phyloP scores from a whole-genome alignment of 1,140 invertebrate genomes.

The Penaeus vannamei region DNA sequence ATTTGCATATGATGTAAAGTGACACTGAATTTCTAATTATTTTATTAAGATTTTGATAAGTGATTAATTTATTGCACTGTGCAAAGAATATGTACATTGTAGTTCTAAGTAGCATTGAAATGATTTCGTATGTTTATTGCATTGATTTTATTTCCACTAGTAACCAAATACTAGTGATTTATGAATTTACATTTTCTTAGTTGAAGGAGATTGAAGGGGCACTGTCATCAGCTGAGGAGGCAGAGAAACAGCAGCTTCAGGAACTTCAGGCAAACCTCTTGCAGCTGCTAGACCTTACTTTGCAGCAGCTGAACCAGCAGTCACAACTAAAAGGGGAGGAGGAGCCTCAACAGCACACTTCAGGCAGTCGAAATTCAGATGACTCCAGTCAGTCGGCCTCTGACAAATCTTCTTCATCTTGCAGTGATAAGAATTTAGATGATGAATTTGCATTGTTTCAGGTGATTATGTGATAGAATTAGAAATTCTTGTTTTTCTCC shows the following conservation, averaged over 20 bases:
- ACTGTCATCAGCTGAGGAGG: slow-evolving; percentile 27
- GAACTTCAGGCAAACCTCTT: slow-evolving; percentile 54
- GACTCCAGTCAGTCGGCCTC: too few species aligned
- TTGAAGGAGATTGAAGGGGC: slow-evolving; percentile 54
- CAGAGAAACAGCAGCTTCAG: slow-evolving; percentile 47
- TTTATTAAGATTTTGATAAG: too few species aligned
- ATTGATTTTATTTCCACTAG: background rate
- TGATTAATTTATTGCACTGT: too few species aligned
- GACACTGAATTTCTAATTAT: too few species aligned
- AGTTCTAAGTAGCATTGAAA: too few species aligned
- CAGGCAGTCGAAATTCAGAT: too few species aligned
- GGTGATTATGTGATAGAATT: slow-evolving; percentile 12
- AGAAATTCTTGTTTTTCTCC: background rate
- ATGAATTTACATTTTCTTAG: background rate
- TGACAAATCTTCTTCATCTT: too few species aligned
- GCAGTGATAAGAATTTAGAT: slow-evolving; percentile 27
- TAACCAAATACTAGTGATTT: background rate
- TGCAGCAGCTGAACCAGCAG: slow-evolving; percentile 49
- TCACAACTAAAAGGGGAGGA: background rate
- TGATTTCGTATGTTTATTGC: background rate
- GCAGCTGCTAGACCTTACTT: slow-evolving; percentile 50
- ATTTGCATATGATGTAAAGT: too few species aligned
- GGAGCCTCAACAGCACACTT: background rate
- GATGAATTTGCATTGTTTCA: slow-evolving; percentile 61
- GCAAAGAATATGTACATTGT: too few species aligned